phyloP scores from a whole-genome alignment of 2,888 invertebrate genomes.

The Meiosimyza decipiens region DNA sequence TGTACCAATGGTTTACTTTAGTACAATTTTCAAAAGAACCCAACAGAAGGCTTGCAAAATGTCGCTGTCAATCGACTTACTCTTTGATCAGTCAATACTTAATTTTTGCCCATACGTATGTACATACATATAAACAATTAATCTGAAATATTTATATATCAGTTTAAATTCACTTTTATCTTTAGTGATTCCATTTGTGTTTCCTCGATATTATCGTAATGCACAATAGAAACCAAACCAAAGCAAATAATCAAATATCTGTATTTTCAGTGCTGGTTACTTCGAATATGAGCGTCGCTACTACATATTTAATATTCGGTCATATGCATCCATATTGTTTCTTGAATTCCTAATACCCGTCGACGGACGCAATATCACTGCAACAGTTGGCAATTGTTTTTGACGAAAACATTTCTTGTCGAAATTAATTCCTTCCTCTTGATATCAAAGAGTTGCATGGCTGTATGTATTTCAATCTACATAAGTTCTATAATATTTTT shows the following conservation, averaged over 20 bases:
- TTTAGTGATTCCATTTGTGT: constrained; percentile 23
- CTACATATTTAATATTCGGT: constrained; percentile 51
- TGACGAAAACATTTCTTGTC: constrained; percentile 54
- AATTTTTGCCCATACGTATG: constrained; percentile 41
- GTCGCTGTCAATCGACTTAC: constrained; percentile 32
- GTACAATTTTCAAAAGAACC: background rate
- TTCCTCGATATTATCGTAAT: background rate
- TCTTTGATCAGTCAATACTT: constrained; percentile 48
- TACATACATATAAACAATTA: too few relatives aligned
- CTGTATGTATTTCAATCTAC: background rate
- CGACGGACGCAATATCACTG: constrained; percentile 12
- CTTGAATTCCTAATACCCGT: background rate
- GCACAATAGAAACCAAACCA: constrained; percentile 18
- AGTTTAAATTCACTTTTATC: constrained; percentile 42
- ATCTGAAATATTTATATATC: constrained; percentile 32
- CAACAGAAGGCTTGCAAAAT: constrained; percentile 15
- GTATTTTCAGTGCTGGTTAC: constrained; percentile 49
- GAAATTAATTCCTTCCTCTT: constrained; percentile 11
- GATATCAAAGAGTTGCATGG: background rate
- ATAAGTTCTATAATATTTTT: background rate
- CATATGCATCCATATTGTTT: constrained; percentile 53
- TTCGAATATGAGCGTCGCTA: too few relatives aligned
- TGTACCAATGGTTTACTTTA: background rate
- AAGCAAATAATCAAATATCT: constrained; percentile 44
- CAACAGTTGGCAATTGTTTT: constrained; percentile 51